Conservation (phyloP, 1,140 invertebrate species). For the Heliothis subflexa region DNA sequence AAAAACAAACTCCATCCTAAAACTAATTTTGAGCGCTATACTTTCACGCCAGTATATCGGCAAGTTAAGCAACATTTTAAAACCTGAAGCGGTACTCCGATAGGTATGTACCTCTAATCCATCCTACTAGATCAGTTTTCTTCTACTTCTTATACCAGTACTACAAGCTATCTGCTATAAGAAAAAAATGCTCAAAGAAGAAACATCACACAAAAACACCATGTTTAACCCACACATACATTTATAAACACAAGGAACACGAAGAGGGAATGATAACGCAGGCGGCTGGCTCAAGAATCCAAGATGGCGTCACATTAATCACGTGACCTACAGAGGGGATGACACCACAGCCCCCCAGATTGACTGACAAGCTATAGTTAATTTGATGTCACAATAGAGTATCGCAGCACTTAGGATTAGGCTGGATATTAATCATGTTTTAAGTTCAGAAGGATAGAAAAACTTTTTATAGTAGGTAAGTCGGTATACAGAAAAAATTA, state of each 20-base stretch:
- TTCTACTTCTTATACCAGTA: no score
- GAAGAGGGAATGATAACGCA: constrained; percentile 26
- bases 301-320: constrained; percentile 29
- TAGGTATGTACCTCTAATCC: no score
- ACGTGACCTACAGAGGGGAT: constrained; percentile 27
- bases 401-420: not conserved
- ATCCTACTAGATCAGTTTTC: no score
- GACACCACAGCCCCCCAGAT: constrained; percentile 6
- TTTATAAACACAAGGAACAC: not conserved
- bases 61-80: no score
- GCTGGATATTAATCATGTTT: no score
- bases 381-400: constrained; percentile 24
- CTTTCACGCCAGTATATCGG: no score
- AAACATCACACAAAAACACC: not conserved
- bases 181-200: not conserved
- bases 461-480: no score
- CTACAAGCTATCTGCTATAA: not conserved
- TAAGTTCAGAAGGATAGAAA: no score
- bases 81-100: no score
- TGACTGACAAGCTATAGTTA: constrained; percentile 33
- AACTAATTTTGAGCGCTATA: no score
- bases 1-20: no score
- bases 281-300: constrained; percentile 14
- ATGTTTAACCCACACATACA: not conserved
- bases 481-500: no score